Evolutionary conservation across 2,113 vertebrate species (phyloP), one percentile per base, ranked within the genome.

Genomic region (Phoxinus phoxinus): DNA sequence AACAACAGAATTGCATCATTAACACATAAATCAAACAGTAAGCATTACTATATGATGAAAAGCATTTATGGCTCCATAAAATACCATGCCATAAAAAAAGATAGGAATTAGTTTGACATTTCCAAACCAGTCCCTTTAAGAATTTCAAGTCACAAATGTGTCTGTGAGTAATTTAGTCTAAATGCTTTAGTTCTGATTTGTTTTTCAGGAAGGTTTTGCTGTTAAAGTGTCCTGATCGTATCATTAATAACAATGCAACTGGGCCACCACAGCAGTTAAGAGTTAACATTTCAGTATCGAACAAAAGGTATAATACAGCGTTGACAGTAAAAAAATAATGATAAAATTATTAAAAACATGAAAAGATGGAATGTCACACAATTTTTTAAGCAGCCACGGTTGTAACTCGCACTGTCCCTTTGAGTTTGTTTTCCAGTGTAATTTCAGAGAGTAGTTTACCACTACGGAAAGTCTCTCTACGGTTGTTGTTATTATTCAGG

Each of bases 361-460:
- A 87, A 83, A 84, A 85, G 85, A 87, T 86, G 87, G 89, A 92
- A 48, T 48, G n/a, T 74, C 72, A 48, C 71, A 27, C n/a, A 87
- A 89, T 91, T 91, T 91, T 88, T 90, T 90, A 91, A 89, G 85
- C 92, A 93, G 93, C 93, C 93, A 92, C 91, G 90, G 86, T 90
- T 56, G 53, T 21, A 56, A 56, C 53, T 90, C 91, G 88, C 91
- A 90, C 87, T 89, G 87, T 87, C 89, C 85, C 87, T 86, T 91
- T 92, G 85, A 91, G 72, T 83, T 87, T 74, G 75, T 84, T 86
- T 86, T 86, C 87, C 72, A 74, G 84, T 65, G 37, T 53, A 46
- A 27, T 79, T 35, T 85, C 82, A n/a, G 53, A 51, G 48, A 56
- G 82, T 23, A 88, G 41, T 5, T 25, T 41, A 46, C 17, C 71